phyloP scores from a whole-genome alignment of 2,888 invertebrate genomes.

The Lamellibrachia satsuma region DNA sequence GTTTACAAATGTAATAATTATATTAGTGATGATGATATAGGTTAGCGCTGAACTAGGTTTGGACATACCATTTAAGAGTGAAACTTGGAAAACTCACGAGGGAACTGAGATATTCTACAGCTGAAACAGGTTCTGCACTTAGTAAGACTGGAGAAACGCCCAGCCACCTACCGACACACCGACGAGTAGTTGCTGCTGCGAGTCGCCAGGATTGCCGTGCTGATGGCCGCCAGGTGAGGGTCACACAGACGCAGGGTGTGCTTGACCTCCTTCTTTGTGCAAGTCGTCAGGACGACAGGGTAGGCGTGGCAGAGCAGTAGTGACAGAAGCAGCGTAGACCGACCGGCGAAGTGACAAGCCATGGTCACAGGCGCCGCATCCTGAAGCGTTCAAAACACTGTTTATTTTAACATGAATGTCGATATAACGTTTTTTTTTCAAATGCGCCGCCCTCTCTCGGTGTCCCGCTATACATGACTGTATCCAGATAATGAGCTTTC shows the following conservation, averaged over 20 bases:
- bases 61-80: no score
- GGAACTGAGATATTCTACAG: no score
- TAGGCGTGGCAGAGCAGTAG: not conserved
- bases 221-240: not conserved
- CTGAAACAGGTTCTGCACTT: no score
- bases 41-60: no score
- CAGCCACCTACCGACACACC: slow-evolving; percentile 3
- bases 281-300: not conserved
- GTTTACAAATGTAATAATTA: no score
- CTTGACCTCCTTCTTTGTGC: slow-evolving; percentile 17
- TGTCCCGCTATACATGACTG: not conserved
- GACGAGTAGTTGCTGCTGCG: slow-evolving; percentile 6
- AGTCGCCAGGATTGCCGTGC: slow-evolving; percentile 10
- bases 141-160: not conserved
- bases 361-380: not conserved
- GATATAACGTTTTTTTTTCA: not conserved
- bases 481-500: not conserved
- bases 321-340: not conserved
- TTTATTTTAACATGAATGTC: not conserved
- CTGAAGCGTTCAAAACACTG: not conserved
- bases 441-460: not conserved
- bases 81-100: no score
- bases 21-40: no score
- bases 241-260: not conserved
- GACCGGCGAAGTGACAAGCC: not conserved